Evolutionary conservation across 2,888 invertebrate species (phyloP), one percentile per base, ranked within the genome.

Genomic region (Halocaridina rubra): DNA sequence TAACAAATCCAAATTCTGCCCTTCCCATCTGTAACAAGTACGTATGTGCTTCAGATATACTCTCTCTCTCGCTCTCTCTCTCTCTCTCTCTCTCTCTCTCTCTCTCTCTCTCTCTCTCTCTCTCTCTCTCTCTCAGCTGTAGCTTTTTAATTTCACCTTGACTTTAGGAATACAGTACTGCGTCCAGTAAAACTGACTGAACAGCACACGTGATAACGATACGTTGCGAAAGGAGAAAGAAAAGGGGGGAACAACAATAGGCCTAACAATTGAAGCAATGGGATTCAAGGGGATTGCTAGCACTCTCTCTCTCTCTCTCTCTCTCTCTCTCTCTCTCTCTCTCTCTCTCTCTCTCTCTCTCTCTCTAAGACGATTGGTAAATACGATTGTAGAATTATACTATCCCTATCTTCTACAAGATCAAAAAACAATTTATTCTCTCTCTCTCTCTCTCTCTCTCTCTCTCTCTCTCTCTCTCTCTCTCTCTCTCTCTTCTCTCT

Each of bases 41-140:
- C n/a, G n/a, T n/a, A n/a, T n/a, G n/a, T n/a, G n/a, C n/a, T n/a
- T n/a, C n/a, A n/a, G n/a, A n/a, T n/a, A n/a, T 22, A 19, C 33
- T 33, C 33, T 33, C 33, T 71, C 71, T 71, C 71, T 71, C 71
- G 30, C 71, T 71, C 71, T 33, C 71, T 71, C 71, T 71, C 71
- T 71, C 30, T 29, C 33, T 33, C 33, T 33, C 33, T 29, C 33
- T 0, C 27, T 24, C 27, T n/a, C 27, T 67, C 67, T 3, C 67
- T 8, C 67, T 67, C 67, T 67, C 67, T 8, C 67, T 7, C 67
- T 67, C 67, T n/a, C 27, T 7, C 33, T 19, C 33, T 22, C 33
- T 33, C 33, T 5, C 33, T 22, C 33, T 39, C 22, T 39, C 10
- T 5, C 19, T 22, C 39, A n/a, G 16, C 24, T 46, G 22, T 39